Base-by-base conservation (phyloP, 2,113 vertebrate species). In the Marcusenius ussheri region DNA sequence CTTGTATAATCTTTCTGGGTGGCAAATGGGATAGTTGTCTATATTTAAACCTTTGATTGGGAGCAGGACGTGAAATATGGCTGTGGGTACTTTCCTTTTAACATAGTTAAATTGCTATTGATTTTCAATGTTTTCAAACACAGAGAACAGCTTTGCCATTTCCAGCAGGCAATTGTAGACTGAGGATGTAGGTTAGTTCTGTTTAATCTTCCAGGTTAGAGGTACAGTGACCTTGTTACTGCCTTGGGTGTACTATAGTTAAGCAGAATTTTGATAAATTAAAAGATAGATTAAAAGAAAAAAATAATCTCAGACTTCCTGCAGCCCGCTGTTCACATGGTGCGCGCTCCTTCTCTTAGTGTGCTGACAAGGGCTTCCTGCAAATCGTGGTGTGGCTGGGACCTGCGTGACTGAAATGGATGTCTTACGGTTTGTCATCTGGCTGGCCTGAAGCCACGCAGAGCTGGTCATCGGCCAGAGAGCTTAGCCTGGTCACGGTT, bases 311-410 rank as follows among this genome's bases (percentile, higher is more conserved):
- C 74, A 11, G 74, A 80, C 74, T 83, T 89, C 15, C 31, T 35
- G 70, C 31, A 50, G 11, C 77, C 15, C n/a, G 70, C 47, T 70
- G 46, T 80, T 50, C 19, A 21, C 49, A 51, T 77, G n/a, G 93
- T 93, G 93, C 19, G 88, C 93, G 93, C 94, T 95, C 95, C 62
- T 95, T 96, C 94, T 95, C n/a, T 95, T 96, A 97, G 95, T 97
- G 92, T 90, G 91, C 90, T 91, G 92, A 95, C 96, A 96, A 89
- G 80, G 96, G 94, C 93, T 93, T 88, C 53, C 94, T 95, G 95
- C 95, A 95, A 95, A 4, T 97, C 93, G 91, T 94, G 95, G 90
- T 90, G 94, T 93, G 94, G 92, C 92, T 91, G 0, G 88, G 92
- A 93, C 90, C 27, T 24, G 94, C 91, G 83, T 86, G 47, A 74